Evolutionary conservation across 2,888 invertebrate species (phyloP).

Genomic region (Himalopsyche anomala): DNA sequence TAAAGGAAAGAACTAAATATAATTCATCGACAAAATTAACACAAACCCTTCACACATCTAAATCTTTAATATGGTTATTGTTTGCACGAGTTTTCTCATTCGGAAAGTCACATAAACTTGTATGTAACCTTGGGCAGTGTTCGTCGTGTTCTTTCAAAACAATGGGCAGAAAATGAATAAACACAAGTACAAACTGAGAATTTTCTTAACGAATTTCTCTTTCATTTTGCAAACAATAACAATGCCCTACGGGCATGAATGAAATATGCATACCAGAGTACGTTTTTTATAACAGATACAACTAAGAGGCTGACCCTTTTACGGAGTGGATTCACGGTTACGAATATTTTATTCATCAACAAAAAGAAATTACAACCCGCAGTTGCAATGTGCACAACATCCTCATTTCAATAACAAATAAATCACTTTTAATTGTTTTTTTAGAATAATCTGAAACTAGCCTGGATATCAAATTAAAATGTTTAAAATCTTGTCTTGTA

Average conservation of each 20-base stretch:
- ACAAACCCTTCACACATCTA: too few species aligned
- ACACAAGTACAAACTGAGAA: neutral
- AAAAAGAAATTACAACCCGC: too few species aligned
- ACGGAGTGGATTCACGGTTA: neutral
- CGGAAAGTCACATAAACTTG: neutral
- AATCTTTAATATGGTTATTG: too few species aligned
- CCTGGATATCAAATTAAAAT: too few species aligned
- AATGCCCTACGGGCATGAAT: conserved; percentile 8
- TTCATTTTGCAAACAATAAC: conserved; percentile 10
- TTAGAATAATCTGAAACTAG: too few species aligned
- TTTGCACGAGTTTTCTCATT: too few species aligned
- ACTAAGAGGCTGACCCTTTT: neutral
- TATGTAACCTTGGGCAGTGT: neutral
- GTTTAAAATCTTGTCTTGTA: too few species aligned
- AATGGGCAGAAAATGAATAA: neutral
- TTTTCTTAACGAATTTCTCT: conserved; percentile 31
- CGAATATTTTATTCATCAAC: neutral
- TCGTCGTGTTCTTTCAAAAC: neutral
- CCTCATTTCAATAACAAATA: too few species aligned
- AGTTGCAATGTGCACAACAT: too few species aligned
- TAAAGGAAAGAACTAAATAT: too few species aligned
- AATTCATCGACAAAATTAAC: too few species aligned
- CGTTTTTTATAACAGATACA: neutral
- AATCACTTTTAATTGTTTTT: too few species aligned
- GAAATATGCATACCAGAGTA: neutral